These are phyloP conservation scores for Florisuga fusca DNA, from an alignment of 2,797 vertebrate genomes.

Conservation along the genomic window DNA sequence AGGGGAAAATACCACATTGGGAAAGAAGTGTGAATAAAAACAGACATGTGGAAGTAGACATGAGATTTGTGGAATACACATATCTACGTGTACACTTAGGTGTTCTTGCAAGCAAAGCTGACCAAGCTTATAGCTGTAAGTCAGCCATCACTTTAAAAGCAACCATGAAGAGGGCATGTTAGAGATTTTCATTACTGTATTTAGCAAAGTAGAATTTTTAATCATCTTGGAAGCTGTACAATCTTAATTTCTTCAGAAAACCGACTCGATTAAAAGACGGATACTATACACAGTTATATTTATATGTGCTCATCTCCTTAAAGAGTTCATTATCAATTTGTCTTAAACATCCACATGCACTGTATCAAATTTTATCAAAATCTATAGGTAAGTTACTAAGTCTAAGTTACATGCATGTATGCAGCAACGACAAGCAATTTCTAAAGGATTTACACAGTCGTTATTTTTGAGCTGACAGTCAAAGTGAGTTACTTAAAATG, in stretches of 20 bases:
- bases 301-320: background rate
- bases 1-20: background rate
- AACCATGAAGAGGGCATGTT: background rate
- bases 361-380: background rate
- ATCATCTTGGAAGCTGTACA: background rate
- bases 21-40: background rate
- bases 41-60: background rate
- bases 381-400: background rate
- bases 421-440: background rate
- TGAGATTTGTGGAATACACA: fast-evolving
- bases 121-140: background rate
- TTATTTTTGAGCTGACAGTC: background rate
- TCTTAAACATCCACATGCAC: fast-evolving
- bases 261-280: fast-evolving
- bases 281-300: background rate
- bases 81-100: background rate
- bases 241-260: background rate
- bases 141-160: background rate
- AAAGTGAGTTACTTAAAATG: background rate
- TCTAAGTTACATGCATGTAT: fast-evolving
- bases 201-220: background rate
- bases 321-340: background rate
- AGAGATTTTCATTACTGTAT: background rate
- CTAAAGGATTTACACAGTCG: background rate
- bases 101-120: background rate